A percentile compares a stretch with the other conserved stretches of the same genome.
phyloP scores from a whole-genome alignment of 2,797 vertebrate species.

The Urocyon cinereoargenteus region DNA sequence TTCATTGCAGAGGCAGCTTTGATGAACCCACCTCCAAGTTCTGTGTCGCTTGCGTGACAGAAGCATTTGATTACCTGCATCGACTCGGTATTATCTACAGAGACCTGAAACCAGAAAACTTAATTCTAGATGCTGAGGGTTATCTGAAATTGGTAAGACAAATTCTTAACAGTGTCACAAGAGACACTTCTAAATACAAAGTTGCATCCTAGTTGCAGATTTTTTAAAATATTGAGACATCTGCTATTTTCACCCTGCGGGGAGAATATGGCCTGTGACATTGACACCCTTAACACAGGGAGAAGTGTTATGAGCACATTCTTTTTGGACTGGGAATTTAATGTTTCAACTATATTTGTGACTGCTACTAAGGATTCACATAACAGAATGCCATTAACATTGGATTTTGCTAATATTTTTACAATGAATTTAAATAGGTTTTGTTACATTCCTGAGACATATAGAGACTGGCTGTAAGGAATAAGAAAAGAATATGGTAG shows the following conservation, averaged over 20 bases:
- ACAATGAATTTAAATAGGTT: conserved; percentile 5
- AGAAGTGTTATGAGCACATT: neutral
- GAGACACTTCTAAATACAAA: neutral
- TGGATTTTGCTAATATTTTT: conserved; percentile 20
- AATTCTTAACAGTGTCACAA: neutral
- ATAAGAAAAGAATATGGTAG: neutral
- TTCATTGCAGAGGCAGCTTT: conserved; percentile 92
- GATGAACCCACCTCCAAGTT: conserved; percentile 95
- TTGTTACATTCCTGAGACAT: neutral
- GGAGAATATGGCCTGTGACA: neutral
- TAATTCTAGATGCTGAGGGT: conserved; percentile 95
- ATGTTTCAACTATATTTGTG: neutral
- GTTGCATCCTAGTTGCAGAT: neutral
- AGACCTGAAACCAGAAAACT: conserved; percentile 97
- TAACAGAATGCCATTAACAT: neutral
- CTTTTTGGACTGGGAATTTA: neutral
- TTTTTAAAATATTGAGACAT: neutral
- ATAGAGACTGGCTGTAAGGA: neutral
- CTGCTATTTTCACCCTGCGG: neutral
- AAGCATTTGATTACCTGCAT: conserved; percentile 97
- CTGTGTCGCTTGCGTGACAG: conserved; percentile 96
- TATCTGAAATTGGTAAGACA: conserved; percentile 95
- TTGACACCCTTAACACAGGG: too few relatives aligned
- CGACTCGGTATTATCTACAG: conserved; percentile 94
- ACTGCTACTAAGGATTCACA: neutral